phyloP scores from a whole-genome alignment of 2,888 invertebrate genomes.

The Mesochorus sp. region DNA sequence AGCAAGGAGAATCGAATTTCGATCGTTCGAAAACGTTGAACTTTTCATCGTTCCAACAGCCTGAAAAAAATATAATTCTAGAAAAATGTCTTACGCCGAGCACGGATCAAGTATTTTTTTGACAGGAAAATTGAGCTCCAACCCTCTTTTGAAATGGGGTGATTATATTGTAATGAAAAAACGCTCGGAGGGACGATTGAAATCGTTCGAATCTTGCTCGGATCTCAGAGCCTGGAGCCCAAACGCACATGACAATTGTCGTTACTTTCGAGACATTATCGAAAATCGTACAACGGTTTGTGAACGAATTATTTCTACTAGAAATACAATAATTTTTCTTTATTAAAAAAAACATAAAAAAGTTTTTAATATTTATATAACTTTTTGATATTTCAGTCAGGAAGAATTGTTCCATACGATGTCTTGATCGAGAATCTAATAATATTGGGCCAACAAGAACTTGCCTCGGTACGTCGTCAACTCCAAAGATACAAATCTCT shows the following conservation, averaged over 20 bases:
- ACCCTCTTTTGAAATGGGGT: conserved; percentile 66
- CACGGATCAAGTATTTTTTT: conserved; percentile 66
- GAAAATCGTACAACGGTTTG: conserved; percentile 71
- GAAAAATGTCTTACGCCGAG: conserved; percentile 67
- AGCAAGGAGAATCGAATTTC: neutral
- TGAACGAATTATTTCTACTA: neutral
- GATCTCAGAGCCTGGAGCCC: conserved; percentile 85
- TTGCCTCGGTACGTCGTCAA: conserved; percentile 66
- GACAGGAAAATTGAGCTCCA: conserved; percentile 60
- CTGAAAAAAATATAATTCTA: neutral
- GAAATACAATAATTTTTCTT: neutral
- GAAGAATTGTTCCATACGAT: conserved; percentile 69
- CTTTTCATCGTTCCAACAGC: neutral
- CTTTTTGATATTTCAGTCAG: conserved; percentile 54
- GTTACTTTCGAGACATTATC: conserved; percentile 76
- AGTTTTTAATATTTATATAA: too few species aligned
- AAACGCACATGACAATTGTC: conserved; percentile 77
- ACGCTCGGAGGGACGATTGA: conserved; percentile 84
- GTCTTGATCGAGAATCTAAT: conserved; percentile 73
- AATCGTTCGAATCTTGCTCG: conserved; percentile 83
- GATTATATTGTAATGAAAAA: conserved; percentile 76
- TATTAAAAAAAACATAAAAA: neutral
- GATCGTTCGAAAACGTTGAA: neutral
- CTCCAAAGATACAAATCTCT: conserved; percentile 72
- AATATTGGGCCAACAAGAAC: conserved; percentile 72